Conservation (phyloP, 2,113 vertebrate genomes). For the Limanda limanda region DNA sequence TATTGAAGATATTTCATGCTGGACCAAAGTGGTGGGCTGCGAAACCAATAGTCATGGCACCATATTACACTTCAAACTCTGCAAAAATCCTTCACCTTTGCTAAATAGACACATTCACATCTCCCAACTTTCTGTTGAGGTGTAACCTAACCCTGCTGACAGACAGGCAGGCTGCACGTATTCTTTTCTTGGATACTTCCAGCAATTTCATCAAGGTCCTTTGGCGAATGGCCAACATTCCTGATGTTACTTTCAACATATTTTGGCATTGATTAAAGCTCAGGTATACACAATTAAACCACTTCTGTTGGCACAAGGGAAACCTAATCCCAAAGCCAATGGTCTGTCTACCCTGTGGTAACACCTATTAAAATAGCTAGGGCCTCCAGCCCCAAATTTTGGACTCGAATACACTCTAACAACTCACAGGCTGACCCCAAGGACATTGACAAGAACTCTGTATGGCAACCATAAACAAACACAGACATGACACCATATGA, state of each 20-base stretch:
- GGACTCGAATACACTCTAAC: constrained; percentile 49
- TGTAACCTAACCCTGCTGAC: constrained; percentile 21
- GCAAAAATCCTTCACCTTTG: not conserved
- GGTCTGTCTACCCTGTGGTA: constrained; percentile 58
- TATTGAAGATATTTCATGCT: not conserved
- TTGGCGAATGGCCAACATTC: constrained; percentile 63
- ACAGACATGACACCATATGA: constrained; percentile 36
- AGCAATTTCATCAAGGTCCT: constrained; percentile 70
- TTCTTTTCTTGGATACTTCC: constrained; percentile 42
- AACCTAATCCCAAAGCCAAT: constrained; percentile 67
- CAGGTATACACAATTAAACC: constrained; percentile 76
- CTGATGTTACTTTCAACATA: constrained; percentile 65
- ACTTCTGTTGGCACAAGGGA: constrained; percentile 74
- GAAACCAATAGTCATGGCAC: not conserved
- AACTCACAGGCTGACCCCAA: constrained; percentile 43
- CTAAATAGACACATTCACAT: constrained; percentile 14
- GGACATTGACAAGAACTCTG: constrained; percentile 57
- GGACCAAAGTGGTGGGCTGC: not conserved
- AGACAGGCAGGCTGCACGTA: constrained; percentile 21
- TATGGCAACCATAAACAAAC: constrained; percentile 69
- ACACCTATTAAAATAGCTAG: constrained; percentile 68
- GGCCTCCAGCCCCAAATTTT: constrained; percentile 42
- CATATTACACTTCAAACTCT: not conserved
- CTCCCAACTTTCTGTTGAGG: not conserved
- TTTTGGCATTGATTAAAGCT: constrained; percentile 77